A percentile compares a stretch with the other conserved stretches of the same genome.
Conservation (phyloP, 1,140 invertebrate genomes). For the Anastrepha obliqua region DNA sequence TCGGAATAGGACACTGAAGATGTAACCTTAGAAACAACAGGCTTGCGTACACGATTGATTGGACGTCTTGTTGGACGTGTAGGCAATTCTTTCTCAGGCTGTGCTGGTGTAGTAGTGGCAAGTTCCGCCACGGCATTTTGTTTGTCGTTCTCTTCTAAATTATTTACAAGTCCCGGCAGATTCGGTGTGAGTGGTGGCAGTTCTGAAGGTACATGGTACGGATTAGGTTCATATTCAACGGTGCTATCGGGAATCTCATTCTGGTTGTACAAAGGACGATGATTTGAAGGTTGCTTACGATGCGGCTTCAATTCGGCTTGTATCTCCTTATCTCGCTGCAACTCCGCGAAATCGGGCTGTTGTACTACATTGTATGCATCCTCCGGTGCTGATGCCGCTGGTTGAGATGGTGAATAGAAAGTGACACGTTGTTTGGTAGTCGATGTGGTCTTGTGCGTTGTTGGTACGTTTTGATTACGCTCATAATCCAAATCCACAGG, state of each 20-base stretch:
- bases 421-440: constrained; percentile 64
- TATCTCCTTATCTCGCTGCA: neutral
- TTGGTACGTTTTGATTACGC: constrained; percentile 57
- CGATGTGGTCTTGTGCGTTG: constrained; percentile 62
- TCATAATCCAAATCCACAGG: constrained; percentile 63
- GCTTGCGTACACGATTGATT: constrained; percentile 67
- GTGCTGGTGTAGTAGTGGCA: constrained; percentile 63
- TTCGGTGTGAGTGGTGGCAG: constrained; percentile 77
- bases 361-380: constrained; percentile 63
- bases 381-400: constrained; percentile 62
- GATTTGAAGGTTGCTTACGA: constrained; percentile 61
- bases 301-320: constrained; percentile 59
- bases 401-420: constrained; percentile 63
- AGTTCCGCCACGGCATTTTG: constrained; percentile 63
- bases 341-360: neutral
- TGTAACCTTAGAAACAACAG: constrained; percentile 65
- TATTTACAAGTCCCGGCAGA: constrained; percentile 78
- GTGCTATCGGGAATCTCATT: constrained; percentile 68
- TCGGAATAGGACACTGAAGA: constrained; percentile 70
- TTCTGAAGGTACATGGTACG: constrained; percentile 71
- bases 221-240: constrained; percentile 72
- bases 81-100: constrained; percentile 69
- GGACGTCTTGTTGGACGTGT: constrained; percentile 74
- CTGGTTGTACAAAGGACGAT: constrained; percentile 66
- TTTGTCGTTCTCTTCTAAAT: constrained; percentile 76